phyloP scores from a whole-genome alignment of 2,113 vertebrate genomes.

The Chamaetylas fuelleborni region DNA sequence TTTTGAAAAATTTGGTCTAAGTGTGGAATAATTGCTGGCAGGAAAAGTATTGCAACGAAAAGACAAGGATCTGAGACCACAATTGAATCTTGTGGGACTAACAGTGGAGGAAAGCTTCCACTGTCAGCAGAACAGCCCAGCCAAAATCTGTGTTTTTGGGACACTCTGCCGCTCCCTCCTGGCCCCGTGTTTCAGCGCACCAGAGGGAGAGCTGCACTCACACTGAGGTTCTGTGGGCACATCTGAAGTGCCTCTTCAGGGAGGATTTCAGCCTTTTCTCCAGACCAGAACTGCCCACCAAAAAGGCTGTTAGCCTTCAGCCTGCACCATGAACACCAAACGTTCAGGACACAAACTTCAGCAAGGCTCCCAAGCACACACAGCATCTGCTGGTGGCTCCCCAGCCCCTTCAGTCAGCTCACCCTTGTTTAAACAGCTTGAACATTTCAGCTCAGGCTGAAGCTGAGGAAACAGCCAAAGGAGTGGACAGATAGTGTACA shows the following conservation, averaged over 20 bases:
- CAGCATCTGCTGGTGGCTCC: neutral
- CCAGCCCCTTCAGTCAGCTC: neutral
- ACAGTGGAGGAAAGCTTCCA: neutral
- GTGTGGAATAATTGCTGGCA: neutral
- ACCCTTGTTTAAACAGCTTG: neutral
- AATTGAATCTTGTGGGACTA: neutral
- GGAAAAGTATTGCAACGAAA: neutral
- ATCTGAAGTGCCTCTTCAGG: neutral
- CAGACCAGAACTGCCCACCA: neutral
- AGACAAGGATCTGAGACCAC: neutral
- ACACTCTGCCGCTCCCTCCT: accelerated
- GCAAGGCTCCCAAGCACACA: neutral
- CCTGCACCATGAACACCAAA: neutral
- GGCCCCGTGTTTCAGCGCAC: accelerated
- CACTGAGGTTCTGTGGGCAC: neutral
- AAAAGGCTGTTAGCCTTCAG: neutral
- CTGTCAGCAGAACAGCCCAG: neutral
- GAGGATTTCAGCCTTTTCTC: neutral
- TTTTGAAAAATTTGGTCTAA: neutral
- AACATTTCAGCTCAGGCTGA: neutral
- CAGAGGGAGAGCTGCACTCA: neutral
- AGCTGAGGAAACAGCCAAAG: neutral
- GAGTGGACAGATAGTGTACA: neutral
- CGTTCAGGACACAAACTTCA: neutral
- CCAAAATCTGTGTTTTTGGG: neutral